Conservation (phyloP, 92 coral and sea anemone genomes). For the Umimayanthus chanpuru region DNA sequence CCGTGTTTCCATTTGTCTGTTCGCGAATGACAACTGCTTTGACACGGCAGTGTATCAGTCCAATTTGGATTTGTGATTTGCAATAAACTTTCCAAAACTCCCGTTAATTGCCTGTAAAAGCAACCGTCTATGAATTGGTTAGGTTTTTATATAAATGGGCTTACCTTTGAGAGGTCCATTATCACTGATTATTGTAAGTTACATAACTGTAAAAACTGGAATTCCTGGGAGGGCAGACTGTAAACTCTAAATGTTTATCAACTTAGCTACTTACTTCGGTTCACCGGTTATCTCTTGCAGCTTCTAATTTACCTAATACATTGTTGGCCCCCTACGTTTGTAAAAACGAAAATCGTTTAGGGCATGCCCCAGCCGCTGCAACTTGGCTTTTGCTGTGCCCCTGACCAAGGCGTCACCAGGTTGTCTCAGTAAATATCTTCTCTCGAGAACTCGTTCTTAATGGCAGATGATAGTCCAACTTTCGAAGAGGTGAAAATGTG, state of each 20-base stretch:
- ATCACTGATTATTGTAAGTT: too few relatives aligned
- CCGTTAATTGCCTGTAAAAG: slow-evolving; percentile 20
- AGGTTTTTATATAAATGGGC: slow-evolving; percentile 3
- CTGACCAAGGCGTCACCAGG: slow-evolving; percentile 46
- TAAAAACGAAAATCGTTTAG: slow-evolving; percentile 47
- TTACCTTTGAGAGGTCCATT: too few relatives aligned
- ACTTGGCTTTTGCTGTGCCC: slow-evolving; percentile 56
- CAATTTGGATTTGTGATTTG: background rate
- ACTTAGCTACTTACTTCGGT: slow-evolving; percentile 36
- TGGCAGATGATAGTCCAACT: slow-evolving; percentile 2
- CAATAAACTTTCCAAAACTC: background rate
- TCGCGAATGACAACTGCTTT: slow-evolving; percentile 15
- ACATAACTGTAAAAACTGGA: too few relatives aligned
- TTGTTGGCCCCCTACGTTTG: slow-evolving; percentile 49
- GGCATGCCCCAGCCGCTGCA: slow-evolving; percentile 63
- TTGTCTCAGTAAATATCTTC: slow-evolving; percentile 53
- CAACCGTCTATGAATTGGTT: too few relatives aligned
- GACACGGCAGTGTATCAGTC: slow-evolving; percentile 11
- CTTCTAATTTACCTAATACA: slow-evolving; percentile 39
- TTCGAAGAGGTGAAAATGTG: slow-evolving; percentile 18
- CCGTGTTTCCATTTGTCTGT: slow-evolving; percentile 27
- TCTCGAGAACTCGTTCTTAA: slow-evolving; percentile 38
- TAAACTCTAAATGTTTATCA: background rate
- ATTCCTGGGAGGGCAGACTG: too few relatives aligned
- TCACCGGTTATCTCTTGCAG: slow-evolving; percentile 42